Conservation (phyloP, 2,113 vertebrate species). For the Chunga burmeisteri region DNA sequence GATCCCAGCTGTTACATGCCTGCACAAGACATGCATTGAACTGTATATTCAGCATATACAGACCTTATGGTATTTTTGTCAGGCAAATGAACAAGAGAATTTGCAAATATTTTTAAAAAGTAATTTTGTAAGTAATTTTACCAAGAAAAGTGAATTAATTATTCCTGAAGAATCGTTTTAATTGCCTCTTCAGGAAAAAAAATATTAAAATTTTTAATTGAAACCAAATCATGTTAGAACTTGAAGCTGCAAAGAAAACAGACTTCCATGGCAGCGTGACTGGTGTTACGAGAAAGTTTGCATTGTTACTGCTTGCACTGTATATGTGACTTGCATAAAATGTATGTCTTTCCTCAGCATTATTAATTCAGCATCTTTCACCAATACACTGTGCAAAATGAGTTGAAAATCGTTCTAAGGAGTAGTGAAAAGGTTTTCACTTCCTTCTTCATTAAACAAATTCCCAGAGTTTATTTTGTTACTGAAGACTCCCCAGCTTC, state of each 20-base stretch:
- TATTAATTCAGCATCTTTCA: neutral
- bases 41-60: neutral
- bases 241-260: neutral
- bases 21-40: conserved; percentile 4
- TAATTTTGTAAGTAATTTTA: neutral
- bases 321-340: neutral
- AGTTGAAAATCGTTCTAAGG: neutral
- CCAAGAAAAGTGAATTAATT: neutral
- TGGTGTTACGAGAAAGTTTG: neutral
- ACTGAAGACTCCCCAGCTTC: neutral
- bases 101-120: neutral
- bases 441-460: neutral
- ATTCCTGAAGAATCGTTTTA: neutral
- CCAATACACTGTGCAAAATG: neutral
- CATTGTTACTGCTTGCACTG: neutral
- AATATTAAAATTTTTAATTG: neutral
- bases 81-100: neutral
- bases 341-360: neutral
- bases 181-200: neutral
- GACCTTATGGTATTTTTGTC: neutral
- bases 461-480: neutral
- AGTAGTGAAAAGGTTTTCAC: neutral
- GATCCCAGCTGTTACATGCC: conserved; percentile 51
- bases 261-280: neutral
- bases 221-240: neutral